Base-by-base conservation (phyloP, 2,797 vertebrate genomes). In the Holocentrus rufus region DNA sequence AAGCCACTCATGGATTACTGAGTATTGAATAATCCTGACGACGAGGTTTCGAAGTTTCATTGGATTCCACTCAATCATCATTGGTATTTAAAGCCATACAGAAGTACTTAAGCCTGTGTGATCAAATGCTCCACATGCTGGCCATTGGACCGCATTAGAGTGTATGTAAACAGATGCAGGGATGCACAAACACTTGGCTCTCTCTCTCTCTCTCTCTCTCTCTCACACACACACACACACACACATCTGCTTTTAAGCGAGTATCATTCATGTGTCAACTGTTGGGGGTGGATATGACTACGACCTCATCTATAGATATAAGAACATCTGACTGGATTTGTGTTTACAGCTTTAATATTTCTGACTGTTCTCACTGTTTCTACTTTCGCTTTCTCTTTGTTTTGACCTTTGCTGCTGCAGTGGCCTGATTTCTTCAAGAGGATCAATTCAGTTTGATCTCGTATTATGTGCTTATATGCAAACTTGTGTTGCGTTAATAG, bases 21-120 rank as follows among this genome's bases (percentile, higher is more conserved):
- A 65, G 5, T 13, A 30, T 5, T 27, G 18, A 81, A 64, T 88
- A 90, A 90, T 91, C 86, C 81, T 23, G 59, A 67, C 36, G 65
- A 73, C 70, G 59, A 69, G 25, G 25, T 27, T 27, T 27, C 25
- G 67, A 65, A 15, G 9, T 81, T 69, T 62, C 10, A 64, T 73
- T 74, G 65, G 62, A 52, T 34, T 46, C 60, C 56, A 72, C 66
- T 70, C 44, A 27, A 56, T 78, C 69, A 62, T 65, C 65, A 72
- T 34, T 49, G 65, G 74, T 82, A 79, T 70, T 80, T 76, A 72
- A 54, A 74, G 52, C 57, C 1, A 4, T 52, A 71, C 74, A 31
- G 34, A 52, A 58, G 27, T 22, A 7, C 27, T 58, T 85, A 80
- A 87, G 67, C 69, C 31, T n/a, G 18, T 59, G 15, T 53, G 23